phyloP scores from a whole-genome alignment of 1,140 invertebrate genomes.

The Bactericera cockerelli region DNA sequence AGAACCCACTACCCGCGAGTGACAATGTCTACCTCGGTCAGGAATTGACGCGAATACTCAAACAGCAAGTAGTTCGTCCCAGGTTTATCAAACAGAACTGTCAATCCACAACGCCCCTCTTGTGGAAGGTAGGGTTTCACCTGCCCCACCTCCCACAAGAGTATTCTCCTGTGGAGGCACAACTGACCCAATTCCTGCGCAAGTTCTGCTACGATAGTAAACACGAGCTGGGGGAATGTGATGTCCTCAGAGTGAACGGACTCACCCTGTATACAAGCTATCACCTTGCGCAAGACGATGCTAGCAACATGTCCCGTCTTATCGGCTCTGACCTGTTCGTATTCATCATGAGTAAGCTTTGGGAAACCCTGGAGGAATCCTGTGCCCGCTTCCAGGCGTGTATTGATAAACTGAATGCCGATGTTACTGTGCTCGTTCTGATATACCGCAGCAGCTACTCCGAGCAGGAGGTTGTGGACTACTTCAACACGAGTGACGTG shows the following conservation, averaged over 20 bases:
- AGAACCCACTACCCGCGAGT: neutral
- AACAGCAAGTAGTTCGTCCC: neutral
- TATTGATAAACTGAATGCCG: neutral
- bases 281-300: neutral
- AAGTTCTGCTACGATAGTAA: neutral
- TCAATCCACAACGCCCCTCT: neutral
- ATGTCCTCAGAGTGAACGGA: neutral
- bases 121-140: neutral
- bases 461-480: neutral
- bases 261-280: neutral
- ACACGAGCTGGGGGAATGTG: neutral
- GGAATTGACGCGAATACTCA: neutral
- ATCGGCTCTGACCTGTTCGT: neutral
- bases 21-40: neutral
- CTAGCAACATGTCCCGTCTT: neutral
- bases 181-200: neutral
- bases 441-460: neutral
- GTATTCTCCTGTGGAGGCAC: neutral
- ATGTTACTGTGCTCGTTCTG: neutral
- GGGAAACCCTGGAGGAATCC: neutral
- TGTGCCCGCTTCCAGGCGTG: neutral
- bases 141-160: neutral
- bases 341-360: conserved; percentile 3
- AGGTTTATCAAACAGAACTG: neutral
- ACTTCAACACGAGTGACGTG: neutral